Evolutionary conservation across 1,140 invertebrate genomes (phyloP).

Genomic region (Drosophila neocordata): DNA sequence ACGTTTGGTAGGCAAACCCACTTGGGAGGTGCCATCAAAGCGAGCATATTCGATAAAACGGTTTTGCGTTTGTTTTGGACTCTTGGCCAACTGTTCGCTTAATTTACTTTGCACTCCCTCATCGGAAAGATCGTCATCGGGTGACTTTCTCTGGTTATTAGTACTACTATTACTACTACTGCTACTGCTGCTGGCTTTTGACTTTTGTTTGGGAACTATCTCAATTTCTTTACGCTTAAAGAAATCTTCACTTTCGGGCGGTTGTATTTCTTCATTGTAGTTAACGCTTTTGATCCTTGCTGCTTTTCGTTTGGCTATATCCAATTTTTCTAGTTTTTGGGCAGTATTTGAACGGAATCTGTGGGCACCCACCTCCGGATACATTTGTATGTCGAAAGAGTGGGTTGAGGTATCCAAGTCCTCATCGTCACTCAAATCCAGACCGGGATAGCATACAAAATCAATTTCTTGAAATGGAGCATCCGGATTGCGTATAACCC

Average conservation of each 20-base stretch:
- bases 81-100: conserved; percentile 89
- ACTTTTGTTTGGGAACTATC: conserved; percentile 74
- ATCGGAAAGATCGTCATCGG: conserved; percentile 59
- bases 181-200: conserved; percentile 76
- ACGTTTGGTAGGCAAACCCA: conserved; percentile 89
- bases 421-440: conserved; percentile 90
- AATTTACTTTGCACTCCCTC: conserved; percentile 85
- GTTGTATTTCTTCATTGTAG: conserved; percentile 85
- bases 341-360: conserved; percentile 93
- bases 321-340: conserved; percentile 93
- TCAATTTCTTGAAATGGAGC: conserved; percentile 83
- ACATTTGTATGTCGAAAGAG: conserved; percentile 88
- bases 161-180: not conserved
- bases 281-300: conserved; percentile 91
- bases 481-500: conserved; percentile 41
- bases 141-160: conserved; percentile 9
- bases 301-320: conserved; percentile 91
- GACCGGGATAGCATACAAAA: conserved; percentile 88
- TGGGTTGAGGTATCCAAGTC: conserved; percentile 86
- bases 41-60: conserved; percentile 95
- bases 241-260: conserved; percentile 86
- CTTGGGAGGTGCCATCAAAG: conserved; percentile 94
- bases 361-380: conserved; percentile 89
- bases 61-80: conserved; percentile 89
- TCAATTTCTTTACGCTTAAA: conserved; percentile 84